A percentile compares a stretch with the other conserved stretches of the same genome.
Evolutionary conservation across 1,140 invertebrate species (phyloP).

Genomic region (Procambarus clarkii): DNA sequence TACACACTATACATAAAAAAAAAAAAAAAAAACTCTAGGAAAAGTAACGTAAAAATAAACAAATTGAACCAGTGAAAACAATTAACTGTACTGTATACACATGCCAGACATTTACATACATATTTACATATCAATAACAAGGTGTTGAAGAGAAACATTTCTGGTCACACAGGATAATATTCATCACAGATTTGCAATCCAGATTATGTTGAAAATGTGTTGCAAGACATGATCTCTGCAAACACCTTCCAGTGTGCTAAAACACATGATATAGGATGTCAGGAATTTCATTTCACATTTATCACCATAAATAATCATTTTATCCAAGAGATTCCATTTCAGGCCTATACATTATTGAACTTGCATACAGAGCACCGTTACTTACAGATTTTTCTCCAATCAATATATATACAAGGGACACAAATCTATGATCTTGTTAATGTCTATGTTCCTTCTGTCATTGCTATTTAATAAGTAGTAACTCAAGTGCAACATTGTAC

Average conservation of each 20-base stretch:
- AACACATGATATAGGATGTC: not conserved
- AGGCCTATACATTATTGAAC: not conserved
- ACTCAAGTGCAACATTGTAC: not conserved
- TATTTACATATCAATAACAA: not conserved
- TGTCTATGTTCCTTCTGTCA: not conserved
- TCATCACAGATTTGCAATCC: slow-evolving; percentile 50
- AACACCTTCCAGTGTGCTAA: not conserved
- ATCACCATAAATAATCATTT: not conserved
- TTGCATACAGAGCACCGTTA: not conserved
- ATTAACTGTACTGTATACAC: not conserved
- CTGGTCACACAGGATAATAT: slow-evolving; percentile 46
- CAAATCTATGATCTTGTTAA: not conserved
- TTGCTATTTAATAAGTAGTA: not conserved
- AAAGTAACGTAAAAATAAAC: not conserved
- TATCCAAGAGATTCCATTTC: not conserved
- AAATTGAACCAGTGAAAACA: not conserved
- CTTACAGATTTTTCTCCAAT: not conserved
- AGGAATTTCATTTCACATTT: not conserved
- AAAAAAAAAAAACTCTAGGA: not conserved
- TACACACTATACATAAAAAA: not conserved
- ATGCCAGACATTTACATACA: not conserved
- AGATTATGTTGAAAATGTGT: slow-evolving; percentile 18
- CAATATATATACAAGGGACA: not conserved
- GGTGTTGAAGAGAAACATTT: slow-evolving; percentile 12
- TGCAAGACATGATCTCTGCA: not conserved